A percentile compares a stretch with the other conserved stretches of the same genome.
Conservation (phyloP, 2,888 invertebrate species). For the Vannuccia rotundouncinata region DNA sequence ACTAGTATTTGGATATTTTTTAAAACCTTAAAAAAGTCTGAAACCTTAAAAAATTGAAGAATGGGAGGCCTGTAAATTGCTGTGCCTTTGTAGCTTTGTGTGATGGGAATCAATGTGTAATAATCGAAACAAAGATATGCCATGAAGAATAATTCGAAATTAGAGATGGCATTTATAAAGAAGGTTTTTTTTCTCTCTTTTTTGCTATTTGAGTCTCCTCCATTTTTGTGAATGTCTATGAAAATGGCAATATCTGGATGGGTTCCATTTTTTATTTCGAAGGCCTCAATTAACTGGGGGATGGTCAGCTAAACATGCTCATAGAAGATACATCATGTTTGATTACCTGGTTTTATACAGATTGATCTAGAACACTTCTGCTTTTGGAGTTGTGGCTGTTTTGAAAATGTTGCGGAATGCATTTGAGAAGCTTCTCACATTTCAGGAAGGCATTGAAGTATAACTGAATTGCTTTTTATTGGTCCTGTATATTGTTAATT, state of each 20-base stretch:
- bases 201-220: not conserved
- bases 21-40: too few relatives aligned
- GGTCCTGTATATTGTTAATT: conserved; percentile 1
- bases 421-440: not conserved
- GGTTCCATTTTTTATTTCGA: not conserved
- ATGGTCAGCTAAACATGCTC: too few relatives aligned
- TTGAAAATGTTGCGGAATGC: not conserved
- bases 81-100: not conserved
- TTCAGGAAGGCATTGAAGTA: conserved; percentile 7
- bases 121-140: not conserved
- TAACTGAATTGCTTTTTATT: not conserved
- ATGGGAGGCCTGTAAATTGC: too few relatives aligned
- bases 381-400: not conserved
- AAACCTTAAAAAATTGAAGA: too few relatives aligned
- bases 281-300: too few relatives aligned
- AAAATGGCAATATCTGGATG: not conserved
- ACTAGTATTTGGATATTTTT: too few relatives aligned
- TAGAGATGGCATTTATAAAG: not conserved
- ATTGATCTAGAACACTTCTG: conserved; percentile 1
- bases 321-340: too few relatives aligned
- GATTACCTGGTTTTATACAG: not conserved
- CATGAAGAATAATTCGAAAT: not conserved
- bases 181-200: conserved; percentile 3
- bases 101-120: conserved; percentile 13
- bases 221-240: not conserved